phyloP scores from a whole-genome alignment of 1,140 invertebrate genomes.

The Oryctes rhinoceros region DNA sequence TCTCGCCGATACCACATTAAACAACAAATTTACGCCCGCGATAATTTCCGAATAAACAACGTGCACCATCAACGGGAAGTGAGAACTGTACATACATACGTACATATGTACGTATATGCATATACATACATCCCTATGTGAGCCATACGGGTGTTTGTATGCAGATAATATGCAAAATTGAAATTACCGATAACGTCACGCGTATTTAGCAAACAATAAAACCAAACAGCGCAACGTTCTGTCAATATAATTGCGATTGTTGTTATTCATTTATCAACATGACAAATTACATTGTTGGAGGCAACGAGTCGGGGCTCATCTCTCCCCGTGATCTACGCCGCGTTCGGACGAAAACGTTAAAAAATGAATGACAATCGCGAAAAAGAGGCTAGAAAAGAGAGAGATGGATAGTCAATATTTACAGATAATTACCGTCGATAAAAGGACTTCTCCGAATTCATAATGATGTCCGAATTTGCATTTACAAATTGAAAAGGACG shows the following conservation, averaged over 20 bases:
- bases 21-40: not conserved
- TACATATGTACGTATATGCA: no score
- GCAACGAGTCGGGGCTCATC: not conserved
- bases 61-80: not conserved
- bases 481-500: constrained; percentile 9
- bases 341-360: not conserved
- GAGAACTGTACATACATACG: no score
- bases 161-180: constrained; percentile 10
- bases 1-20: not conserved
- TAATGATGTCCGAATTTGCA: constrained; percentile 3
- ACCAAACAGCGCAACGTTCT: not conserved
- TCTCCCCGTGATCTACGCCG: not conserved
- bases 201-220: constrained; percentile 5
- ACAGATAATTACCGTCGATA: not conserved
- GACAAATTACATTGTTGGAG: constrained; percentile 4
- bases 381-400: not conserved
- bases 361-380: not conserved
- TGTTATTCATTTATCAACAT: constrained; percentile 11
- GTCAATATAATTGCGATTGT: constrained; percentile 15
- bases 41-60: not conserved
- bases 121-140: not conserved
- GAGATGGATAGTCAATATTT: not conserved
- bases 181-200: constrained; percentile 3
- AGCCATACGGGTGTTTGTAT: not conserved
- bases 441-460: not conserved